These are phyloP conservation scores for Tetropium fuscum DNA, from an alignment of 2,888 invertebrate genomes.

Conservation along the genomic window DNA sequence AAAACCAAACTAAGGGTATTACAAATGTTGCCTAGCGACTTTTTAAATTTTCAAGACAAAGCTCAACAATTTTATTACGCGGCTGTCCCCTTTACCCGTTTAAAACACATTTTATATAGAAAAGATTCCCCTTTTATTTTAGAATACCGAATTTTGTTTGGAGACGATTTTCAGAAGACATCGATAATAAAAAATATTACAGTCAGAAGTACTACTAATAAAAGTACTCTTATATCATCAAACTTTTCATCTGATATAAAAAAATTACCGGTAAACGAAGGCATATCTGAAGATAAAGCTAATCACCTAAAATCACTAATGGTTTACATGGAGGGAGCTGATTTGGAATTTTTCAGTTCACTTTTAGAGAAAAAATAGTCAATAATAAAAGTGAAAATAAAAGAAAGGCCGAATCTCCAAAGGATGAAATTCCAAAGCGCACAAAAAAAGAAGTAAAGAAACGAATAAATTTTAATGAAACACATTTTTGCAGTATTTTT, in stretches of 20 bases:
- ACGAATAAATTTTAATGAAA: background rate
- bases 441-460: background rate
- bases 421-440: background rate
- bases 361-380: background rate
- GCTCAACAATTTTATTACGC: background rate
- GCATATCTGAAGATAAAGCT: background rate
- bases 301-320: background rate
- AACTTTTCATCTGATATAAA: background rate
- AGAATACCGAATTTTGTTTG: constrained; percentile 4
- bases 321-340: background rate
- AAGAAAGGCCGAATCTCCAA: background rate
- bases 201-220: background rate
- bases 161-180: background rate
- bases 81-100: background rate
- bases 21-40: background rate
- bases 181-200: background rate
- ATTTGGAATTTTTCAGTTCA: background rate
- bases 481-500: background rate
- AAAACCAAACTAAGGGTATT: background rate
- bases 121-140: background rate
- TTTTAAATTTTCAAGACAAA: background rate
- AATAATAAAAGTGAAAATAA: background rate
- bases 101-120: constrained; percentile 3
- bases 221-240: background rate
- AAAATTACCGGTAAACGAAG: background rate